Evolutionary conservation across 92 coral and sea anemone genomes (phyloP).

Genomic region (Phymanthus crucifer): DNA sequence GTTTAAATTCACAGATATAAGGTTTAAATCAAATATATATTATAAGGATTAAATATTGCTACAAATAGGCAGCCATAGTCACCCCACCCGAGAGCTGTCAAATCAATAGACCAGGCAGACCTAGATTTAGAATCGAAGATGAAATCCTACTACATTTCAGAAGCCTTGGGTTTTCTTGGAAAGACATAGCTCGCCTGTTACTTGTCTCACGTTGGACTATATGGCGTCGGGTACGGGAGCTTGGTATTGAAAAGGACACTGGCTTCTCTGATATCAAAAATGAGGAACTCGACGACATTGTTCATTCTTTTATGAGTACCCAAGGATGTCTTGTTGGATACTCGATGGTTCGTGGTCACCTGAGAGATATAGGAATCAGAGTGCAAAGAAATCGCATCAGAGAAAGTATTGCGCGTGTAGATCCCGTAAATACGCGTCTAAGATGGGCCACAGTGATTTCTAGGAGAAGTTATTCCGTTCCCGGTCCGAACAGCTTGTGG

Average conservation of each 20-base stretch:
- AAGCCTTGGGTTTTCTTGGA: constrained; percentile 67
- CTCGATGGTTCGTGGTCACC: constrained; percentile 65
- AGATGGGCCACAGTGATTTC: constrained; percentile 62
- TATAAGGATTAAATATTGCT: too few species aligned
- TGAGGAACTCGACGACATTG: constrained; percentile 53
- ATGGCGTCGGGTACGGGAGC: constrained; percentile 68
- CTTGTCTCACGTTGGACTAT: constrained; percentile 69
- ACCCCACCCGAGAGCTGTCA: too few species aligned
- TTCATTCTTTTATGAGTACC: constrained; percentile 55
- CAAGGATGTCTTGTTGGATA: constrained; percentile 67
- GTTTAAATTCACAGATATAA: too few species aligned
- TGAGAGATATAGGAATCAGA: constrained; percentile 34
- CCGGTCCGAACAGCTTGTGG: constrained; percentile 68
- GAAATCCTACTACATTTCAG: constrained; percentile 65
- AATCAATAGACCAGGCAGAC: too few species aligned
- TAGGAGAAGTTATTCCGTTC: constrained; percentile 57
- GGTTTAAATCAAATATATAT: too few species aligned
- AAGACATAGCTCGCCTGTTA: constrained; percentile 63
- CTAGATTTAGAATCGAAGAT: too few species aligned
- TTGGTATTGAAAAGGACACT: constrained; percentile 55
- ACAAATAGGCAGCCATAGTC: too few species aligned
- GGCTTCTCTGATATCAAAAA: constrained; percentile 53
- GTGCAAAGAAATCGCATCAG: constrained; percentile 61
- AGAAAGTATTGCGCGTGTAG: constrained; percentile 53
- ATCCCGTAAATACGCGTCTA: constrained; percentile 56